Evolutionary conservation across 2,888 invertebrate genomes (phyloP).

Genomic region (Amphiduros pacificus): DNA sequence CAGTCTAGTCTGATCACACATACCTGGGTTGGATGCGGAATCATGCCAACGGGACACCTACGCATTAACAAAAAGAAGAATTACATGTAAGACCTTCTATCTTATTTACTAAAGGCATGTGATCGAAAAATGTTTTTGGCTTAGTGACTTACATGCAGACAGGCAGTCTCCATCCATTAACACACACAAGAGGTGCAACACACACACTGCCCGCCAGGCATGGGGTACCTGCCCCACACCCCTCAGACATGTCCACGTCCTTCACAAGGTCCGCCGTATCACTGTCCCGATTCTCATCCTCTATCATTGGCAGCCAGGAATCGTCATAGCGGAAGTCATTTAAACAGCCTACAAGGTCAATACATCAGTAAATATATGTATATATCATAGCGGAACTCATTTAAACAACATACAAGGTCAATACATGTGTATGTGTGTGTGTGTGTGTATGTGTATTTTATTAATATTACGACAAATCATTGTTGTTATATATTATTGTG

Average conservation of each 20-base stretch:
- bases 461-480: too few species aligned
- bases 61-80: too few species aligned
- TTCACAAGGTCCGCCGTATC: constrained; percentile 95
- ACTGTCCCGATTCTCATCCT: constrained; percentile 57
- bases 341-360: constrained; percentile 69
- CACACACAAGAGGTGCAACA: constrained; percentile 25
- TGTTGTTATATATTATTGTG: too few species aligned
- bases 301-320: constrained; percentile 80
- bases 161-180: constrained; percentile 20
- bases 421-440: too few species aligned
- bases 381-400: too few species aligned
- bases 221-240: constrained; percentile 66
- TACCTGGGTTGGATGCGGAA: neutral
- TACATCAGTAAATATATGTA: neutral
- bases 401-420: too few species aligned
- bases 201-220: constrained; percentile 22
- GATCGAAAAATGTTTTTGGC: too few species aligned
- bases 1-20: constrained; percentile 25
- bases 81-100: too few species aligned
- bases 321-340: constrained; percentile 87
- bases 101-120: too few species aligned
- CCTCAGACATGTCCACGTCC: constrained; percentile 86
- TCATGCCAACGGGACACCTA: too few species aligned
- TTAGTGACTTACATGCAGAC: constrained; percentile 7
- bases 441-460: too few species aligned